Evolutionary conservation across 2,888 invertebrate species (phyloP), one percentile per base, ranked within the genome.

Genomic region (Zaprionus obscuricornis): DNA sequence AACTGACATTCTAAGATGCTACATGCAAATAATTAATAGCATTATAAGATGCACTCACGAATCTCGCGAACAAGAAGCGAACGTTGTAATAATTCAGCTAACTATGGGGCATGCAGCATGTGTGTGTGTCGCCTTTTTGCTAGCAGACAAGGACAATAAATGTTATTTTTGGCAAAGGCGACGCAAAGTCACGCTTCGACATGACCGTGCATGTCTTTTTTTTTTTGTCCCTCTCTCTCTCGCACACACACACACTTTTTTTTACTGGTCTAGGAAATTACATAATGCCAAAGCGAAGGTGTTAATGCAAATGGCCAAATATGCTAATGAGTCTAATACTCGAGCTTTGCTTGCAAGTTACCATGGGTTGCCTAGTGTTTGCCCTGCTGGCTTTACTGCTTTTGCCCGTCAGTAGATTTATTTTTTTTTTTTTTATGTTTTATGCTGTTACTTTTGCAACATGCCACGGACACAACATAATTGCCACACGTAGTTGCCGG

Each of bases 41-140:
- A 89, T 89, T 89, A 89, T 88, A 89, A 89, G 89, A 89, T 89
- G 89, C 89, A 89, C 89, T 89, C 89, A 89, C 89, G 89, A 89
- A 89, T 88, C n/a, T 89, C 88, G 82, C 84, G 75, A 74, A 78
- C 81, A 87, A n/a, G 84, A 86, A 88, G 85, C 86, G 85, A 66
- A 68, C 78, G 76, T 73, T 87, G 87, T 86, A 87, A 87, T 86
- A 87, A 87, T 79, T 86, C 81, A 86, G 73, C 54, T 59, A 27
- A 46, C 40, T 54, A 36, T 40, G n/a, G 27, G 7, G 14, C 46
- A 40, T 11, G 16, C 3, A 4, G 24, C 11, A 34, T 40, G 34
- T 31, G 43, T 58, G 18, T 27, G 29, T 16, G 11, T 31, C 6
- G 31, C 31, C 5, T 13, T 46, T 39, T 34, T n/a, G 40, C 20